Base-by-base conservation (phyloP, 2,888 invertebrate genomes). In the Hemaris fuciformis region DNA sequence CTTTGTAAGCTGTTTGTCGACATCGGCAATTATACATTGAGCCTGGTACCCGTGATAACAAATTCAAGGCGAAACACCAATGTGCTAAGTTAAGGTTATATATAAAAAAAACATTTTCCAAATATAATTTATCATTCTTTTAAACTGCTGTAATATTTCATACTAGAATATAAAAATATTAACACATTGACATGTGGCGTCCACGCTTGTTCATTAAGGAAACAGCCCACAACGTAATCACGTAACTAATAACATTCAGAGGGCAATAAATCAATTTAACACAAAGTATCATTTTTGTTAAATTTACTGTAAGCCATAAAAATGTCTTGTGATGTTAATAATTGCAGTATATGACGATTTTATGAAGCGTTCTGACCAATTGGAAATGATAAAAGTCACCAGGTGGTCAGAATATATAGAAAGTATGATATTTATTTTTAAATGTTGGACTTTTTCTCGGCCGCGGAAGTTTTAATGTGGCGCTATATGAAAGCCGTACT, bases 321-420 rank as follows among this genome's bases (percentile, higher is more conserved):
- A 53, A 18, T 27, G 31, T 53, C 53, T 31, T 31, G 18, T 4
- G 31, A 18, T 10, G 53, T 53, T 45, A 18, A 53, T 65, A 61
- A 61, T 60, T 56, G 42, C 48, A 61, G 62, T 61, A 62, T 61
- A 65, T 62, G 63, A 61, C 60, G 53, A 15, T 60, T 64, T 61
- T 62, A 60, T 59, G 62, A 63, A 53, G 63, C 41, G 38, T n/a
- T 56, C 57, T 53, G 45, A 63, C 41, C 58, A 41, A 31, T 38
- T 25, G 59, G n/a, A 59, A 31, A 66, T 66, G 66, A 68, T 66
- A 65, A 64, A 66, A 63, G 6, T 31, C 43, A 59, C 64, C 64
- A 65, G 64, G 64, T 68, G 64, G 43, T 31, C 7, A 27, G 27
- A 20, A 31, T 31, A 53, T 53, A 27, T 53, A 53, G 53, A 53